These are phyloP conservation scores for Tetanocera ferruginea DNA, from an alignment of 2,888 invertebrate species.

Conservation along the genomic window DNA sequence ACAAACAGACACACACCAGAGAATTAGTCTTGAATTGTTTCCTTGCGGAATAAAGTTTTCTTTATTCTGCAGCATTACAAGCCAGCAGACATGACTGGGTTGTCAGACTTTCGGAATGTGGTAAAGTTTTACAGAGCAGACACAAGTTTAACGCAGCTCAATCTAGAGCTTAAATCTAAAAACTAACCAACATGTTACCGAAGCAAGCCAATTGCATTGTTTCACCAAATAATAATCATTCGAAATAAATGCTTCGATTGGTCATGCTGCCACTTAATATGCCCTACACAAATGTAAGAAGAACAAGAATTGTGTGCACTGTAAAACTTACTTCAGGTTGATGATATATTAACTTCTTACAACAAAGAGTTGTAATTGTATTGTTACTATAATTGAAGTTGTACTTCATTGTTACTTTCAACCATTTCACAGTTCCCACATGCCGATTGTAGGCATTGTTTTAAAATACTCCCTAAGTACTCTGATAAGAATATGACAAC, in stretches of 20 bases:
- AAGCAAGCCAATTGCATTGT: slow-evolving; percentile 5
- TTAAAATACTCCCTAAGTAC: neutral
- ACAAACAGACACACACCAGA: slow-evolving; percentile 17
- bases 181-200: neutral
- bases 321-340: neutral
- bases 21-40: slow-evolving; percentile 39
- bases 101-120: neutral
- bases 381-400: no score
- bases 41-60: slow-evolving; percentile 24
- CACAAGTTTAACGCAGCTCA: neutral
- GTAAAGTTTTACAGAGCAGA: neutral
- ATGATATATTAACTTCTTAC: no score
- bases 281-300: neutral
- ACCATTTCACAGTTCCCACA: neutral
- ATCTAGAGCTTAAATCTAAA: no score
- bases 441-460: neutral
- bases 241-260: neutral
- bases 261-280: neutral
- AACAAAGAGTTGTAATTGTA: no score
- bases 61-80: neutral
- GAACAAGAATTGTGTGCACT: neutral
- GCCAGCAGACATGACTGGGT: neutral
- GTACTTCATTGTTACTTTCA: no score
- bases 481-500: neutral
- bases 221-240: slow-evolving; percentile 22